These are phyloP conservation scores for Copidosoma floridanum DNA, from an alignment of 1,140 invertebrate genomes.

Conservation along the genomic window DNA sequence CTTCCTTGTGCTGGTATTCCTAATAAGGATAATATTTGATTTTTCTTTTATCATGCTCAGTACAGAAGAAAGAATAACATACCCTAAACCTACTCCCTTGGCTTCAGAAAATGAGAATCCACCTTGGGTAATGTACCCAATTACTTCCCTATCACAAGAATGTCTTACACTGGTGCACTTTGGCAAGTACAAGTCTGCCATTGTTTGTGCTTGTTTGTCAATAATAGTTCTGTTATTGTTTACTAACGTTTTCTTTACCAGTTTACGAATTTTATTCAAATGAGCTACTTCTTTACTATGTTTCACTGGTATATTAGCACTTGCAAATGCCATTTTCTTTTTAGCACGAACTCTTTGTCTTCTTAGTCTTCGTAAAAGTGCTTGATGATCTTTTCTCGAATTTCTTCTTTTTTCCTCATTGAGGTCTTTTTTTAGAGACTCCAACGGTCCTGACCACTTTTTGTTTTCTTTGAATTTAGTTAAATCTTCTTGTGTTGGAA, in stretches of 20 bases:
- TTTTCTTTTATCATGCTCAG: slow-evolving; percentile 49
- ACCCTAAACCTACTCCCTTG: slow-evolving; percentile 66
- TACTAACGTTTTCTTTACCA: slow-evolving; percentile 22
- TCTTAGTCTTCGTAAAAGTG: slow-evolving; percentile 61
- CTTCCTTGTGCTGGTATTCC: slow-evolving; percentile 55
- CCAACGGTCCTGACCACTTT: slow-evolving; percentile 54
- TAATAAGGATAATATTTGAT: slow-evolving; percentile 48
- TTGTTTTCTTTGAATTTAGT: slow-evolving; percentile 42
- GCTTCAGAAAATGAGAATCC: slow-evolving; percentile 70
- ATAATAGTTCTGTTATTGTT: slow-evolving; percentile 40
- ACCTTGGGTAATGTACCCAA: slow-evolving; percentile 72
- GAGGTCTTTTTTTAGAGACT: slow-evolving; percentile 61
- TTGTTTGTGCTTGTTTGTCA: slow-evolving; percentile 59
- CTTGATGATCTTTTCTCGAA: slow-evolving; percentile 61
- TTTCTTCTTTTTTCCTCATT: slow-evolving; percentile 60
- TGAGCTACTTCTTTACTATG: slow-evolving; percentile 1
- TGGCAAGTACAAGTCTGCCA: slow-evolving; percentile 71
- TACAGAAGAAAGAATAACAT: slow-evolving; percentile 63
- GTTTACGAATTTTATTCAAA: slow-evolving; percentile 13
- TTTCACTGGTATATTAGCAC: not conserved
- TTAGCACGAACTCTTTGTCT: slow-evolving; percentile 51
- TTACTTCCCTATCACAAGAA: slow-evolving; percentile 64
- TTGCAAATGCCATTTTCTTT: slow-evolving; percentile 27
- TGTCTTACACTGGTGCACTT: slow-evolving; percentile 59
- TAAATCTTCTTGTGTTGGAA: slow-evolving; percentile 63